Percentiles rank a stretch among this genome's conserved stretches.
phyloP scores from a whole-genome alignment of 2,797 vertebrate species.

The Intellagama lesueurii region DNA sequence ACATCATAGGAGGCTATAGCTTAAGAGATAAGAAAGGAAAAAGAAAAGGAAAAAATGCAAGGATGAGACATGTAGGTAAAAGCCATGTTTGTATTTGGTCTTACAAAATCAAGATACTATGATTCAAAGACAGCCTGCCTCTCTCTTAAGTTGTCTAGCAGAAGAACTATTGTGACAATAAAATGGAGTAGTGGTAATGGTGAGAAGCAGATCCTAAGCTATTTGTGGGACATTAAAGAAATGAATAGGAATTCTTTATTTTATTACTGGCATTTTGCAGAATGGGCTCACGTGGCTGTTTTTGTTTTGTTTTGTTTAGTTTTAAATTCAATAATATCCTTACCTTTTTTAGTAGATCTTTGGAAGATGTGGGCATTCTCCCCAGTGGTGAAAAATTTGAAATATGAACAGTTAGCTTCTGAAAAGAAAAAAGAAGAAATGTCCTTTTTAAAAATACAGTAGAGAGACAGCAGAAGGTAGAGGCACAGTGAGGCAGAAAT shows the following conservation, averaged over 20 bases:
- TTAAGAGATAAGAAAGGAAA: not conserved
- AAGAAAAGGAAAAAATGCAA: not conserved
- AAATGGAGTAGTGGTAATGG: not conserved
- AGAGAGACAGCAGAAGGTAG: not conserved
- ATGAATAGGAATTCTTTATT: not conserved
- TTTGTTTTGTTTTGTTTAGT: not conserved
- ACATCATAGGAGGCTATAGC: not conserved
- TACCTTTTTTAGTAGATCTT: constrained; percentile 88
- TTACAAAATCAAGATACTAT: too few relatives aligned
- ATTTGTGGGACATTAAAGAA: not conserved
- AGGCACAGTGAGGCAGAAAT: not conserved
- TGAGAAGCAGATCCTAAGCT: not conserved
- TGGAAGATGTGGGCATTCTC: constrained; percentile 90
- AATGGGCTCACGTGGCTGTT: not conserved
- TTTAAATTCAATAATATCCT: not conserved
- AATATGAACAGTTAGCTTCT: constrained; percentile 93
- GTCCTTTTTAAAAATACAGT: not conserved
- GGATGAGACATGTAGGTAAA: not conserved
- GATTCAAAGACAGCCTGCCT: not conserved
- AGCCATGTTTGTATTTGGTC: not conserved
- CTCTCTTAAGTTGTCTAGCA: too few relatives aligned
- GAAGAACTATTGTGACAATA: not conserved
- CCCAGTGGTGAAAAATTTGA: constrained; percentile 93
- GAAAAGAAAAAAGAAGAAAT: constrained; percentile 40
- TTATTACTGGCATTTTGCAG: not conserved